A percentile compares a stretch with the other conserved stretches of the same genome.
Evolutionary conservation across 2,797 vertebrate species (phyloP).

Genomic region (Coranthus polyacanthus): DNA sequence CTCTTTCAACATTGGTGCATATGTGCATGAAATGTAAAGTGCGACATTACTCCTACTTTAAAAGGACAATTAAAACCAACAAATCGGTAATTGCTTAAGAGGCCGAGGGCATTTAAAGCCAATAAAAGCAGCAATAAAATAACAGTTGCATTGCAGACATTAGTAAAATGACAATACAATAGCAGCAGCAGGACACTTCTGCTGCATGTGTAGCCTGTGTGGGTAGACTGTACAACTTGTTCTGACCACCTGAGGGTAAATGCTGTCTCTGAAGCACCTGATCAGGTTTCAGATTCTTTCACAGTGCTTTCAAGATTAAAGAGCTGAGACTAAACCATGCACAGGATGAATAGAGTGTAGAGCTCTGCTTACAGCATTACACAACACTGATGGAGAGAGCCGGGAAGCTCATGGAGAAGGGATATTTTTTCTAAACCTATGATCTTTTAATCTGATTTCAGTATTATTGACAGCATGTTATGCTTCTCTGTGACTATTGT

Average conservation of each 20-base stretch:
- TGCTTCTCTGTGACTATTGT: not conserved
- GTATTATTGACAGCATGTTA: not conserved
- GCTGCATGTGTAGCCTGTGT: not conserved
- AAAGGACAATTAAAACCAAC: constrained; percentile 30
- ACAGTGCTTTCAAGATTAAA: constrained; percentile 27
- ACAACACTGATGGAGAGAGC: not conserved
- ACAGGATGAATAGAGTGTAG: not conserved
- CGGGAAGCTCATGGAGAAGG: not conserved
- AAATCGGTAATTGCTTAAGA: constrained; percentile 19
- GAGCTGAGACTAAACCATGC: constrained; percentile 9
- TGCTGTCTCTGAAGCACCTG: constrained; percentile 23
- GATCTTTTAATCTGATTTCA: constrained; percentile 5
- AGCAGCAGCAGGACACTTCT: constrained; percentile 1
- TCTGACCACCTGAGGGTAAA: constrained; percentile 43
- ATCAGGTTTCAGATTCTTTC: constrained; percentile 28
- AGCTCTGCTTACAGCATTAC: not conserved
- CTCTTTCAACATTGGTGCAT: not conserved
- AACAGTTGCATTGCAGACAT: constrained; percentile 15
- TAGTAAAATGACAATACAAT: constrained; percentile 12
- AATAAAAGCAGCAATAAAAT: constrained; percentile 23
- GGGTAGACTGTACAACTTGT: constrained; percentile 27
- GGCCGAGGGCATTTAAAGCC: constrained; percentile 2
- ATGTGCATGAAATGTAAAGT: constrained; percentile 4
- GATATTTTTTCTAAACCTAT: not conserved
- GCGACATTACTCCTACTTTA: constrained; percentile 1